Evolutionary conservation across 2,113 vertebrate species (phyloP).

Genomic region (Cinclus cinclus): DNA sequence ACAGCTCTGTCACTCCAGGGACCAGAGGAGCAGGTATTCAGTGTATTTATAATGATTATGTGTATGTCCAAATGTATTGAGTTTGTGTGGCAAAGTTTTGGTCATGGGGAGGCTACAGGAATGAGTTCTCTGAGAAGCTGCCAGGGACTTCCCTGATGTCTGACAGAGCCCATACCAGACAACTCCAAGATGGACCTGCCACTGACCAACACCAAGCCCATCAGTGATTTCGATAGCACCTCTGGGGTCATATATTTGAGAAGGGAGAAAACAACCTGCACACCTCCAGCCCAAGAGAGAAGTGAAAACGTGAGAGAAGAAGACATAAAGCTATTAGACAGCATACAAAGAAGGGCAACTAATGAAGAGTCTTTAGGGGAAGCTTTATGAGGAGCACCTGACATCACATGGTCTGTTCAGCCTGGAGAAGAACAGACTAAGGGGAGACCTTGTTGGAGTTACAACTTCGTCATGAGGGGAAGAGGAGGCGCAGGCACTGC

Average conservation of each 20-base stretch:
- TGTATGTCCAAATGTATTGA: neutral
- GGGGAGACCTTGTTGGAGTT: neutral
- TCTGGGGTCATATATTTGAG: neutral
- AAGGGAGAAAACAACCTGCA: neutral
- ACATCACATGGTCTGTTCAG: neutral
- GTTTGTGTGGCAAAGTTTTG: neutral
- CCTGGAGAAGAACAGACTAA: neutral
- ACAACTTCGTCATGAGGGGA: neutral
- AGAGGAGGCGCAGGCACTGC: neutral
- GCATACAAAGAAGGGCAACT: neutral
- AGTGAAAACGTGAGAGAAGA: neutral
- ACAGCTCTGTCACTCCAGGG: neutral
- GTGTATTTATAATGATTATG: neutral
- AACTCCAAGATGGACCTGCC: neutral
- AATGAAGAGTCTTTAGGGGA: neutral
- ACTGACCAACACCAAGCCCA: rapidly evolving
- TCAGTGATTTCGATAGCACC: neutral
- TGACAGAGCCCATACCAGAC: neutral
- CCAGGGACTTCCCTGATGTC: neutral
- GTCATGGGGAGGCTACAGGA: neutral
- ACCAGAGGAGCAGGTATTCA: neutral
- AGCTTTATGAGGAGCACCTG: too few relatives aligned
- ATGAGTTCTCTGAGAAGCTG: neutral
- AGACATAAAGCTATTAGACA: neutral
- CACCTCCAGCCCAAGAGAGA: neutral